Evolutionary conservation across 2,113 vertebrate genomes (phyloP), one percentile per base, ranked within the genome.

Genomic region (Elachura formosa): DNA sequence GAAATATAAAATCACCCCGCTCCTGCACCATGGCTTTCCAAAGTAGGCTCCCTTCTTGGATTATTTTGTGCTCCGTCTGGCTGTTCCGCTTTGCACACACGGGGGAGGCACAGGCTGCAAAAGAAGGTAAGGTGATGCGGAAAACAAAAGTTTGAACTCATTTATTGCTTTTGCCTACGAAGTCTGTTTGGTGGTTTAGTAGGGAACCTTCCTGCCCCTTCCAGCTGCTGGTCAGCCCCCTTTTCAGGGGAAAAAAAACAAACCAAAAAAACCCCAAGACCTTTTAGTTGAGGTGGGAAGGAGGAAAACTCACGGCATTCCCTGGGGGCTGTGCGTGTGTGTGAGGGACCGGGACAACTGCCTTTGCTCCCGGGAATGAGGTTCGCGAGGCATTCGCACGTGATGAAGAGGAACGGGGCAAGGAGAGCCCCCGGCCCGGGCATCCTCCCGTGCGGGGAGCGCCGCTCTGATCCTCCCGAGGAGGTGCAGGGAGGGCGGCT

Each of bases 71-170:
- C 98, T 98, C 98, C 96, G 93, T 98, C 96, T 98, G 98, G 97
- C 94, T 99, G 80, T 98, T 98, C 96, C 98, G 98, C 90, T 98
- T 96, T 93, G 97, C 98, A 96, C 97, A 96, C 97, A 97, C 97
- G 93, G 99, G 98, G 97, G 97, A 98, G 93, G 98, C 99, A 90
- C 99, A 99, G 97, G 99, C 98, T 97, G 98, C 98, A 28, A 99
- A 99, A 98, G 99, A 99, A 99, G 99, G 99, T 99, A 98, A 99
- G 99, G 93, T 26, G 95, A 93, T 93, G 92, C 79, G 49, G 94
- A 51, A 96, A 93, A 92, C 96, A 97, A 98, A 98, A 97, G 96
- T 98, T 98, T 94, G 84, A 49, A 79, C 34, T 95, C 97, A 96
- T 93, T 95, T 96, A 86, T 95, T 58, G 87, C 66, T 92, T 89